Conservation (phyloP, 2,888 invertebrate species). For the Drosophila melanosoma region DNA sequence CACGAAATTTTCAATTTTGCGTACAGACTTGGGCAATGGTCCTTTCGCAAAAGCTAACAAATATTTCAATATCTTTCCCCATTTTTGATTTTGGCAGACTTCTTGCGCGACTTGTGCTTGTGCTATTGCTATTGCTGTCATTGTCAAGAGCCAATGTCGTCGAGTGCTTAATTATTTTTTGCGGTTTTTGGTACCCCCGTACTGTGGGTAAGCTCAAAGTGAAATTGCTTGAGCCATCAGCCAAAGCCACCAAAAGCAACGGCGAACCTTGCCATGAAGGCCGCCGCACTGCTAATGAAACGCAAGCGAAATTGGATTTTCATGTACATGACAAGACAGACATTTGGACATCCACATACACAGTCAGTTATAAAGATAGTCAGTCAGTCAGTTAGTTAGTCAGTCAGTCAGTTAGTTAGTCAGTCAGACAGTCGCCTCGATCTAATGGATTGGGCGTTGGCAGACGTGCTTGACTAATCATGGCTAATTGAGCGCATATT, state of each 20-base stretch:
- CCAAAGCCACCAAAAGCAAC: conserved; percentile 24
- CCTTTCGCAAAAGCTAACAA: conserved; percentile 37
- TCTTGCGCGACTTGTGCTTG: conserved; percentile 9
- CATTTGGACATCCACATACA: conserved; percentile 19
- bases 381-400: conserved; percentile 7
- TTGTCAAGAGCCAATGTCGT: conserved; percentile 71
- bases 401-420: conserved; percentile 11
- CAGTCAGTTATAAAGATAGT: conserved; percentile 1
- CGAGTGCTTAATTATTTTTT: conserved; percentile 79
- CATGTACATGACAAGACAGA: conserved; percentile 68
- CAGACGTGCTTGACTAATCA: conserved; percentile 78
- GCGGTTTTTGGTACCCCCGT: conserved; percentile 67
- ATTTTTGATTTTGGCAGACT: conserved; percentile 35
- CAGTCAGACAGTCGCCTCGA: conserved; percentile 39
- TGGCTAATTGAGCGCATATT: conserved; percentile 72
- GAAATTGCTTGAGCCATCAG: conserved; percentile 69
- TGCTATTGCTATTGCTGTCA: conserved; percentile 58
- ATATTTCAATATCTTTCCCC: conserved; percentile 69
- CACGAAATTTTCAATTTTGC: conserved; percentile 68
- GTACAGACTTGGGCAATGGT: conserved; percentile 52
- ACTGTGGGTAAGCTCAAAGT: conserved; percentile 47
- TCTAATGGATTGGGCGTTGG: conserved; percentile 71
- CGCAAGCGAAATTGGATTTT: conserved; percentile 77
- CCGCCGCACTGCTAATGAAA: conserved; percentile 73
- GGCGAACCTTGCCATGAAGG: conserved; percentile 25